phyloP scores from a whole-genome alignment of 2,113 vertebrate species.

The Leptodactylus fuscus region DNA sequence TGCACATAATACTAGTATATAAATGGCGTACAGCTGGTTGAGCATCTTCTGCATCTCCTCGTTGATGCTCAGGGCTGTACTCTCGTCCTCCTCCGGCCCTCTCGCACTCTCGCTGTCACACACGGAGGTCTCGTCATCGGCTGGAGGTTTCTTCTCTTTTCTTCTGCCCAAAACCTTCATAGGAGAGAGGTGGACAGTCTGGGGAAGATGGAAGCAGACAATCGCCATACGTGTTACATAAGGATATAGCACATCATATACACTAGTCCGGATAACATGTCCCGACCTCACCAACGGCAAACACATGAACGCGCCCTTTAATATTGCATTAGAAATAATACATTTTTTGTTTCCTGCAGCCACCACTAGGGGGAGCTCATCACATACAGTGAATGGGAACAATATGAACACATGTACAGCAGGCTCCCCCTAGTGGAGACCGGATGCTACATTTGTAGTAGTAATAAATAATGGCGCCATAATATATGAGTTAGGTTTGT shows the following conservation, averaged over 20 bases:
- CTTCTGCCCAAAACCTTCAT: conserved; percentile 83
- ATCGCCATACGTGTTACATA: no score
- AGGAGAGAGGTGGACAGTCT: conserved; percentile 84
- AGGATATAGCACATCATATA: no score
- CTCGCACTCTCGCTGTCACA: conserved; percentile 76
- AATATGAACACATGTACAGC: no score
- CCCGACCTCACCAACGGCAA: no score
- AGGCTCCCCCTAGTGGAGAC: no score
- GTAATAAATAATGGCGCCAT: no score
- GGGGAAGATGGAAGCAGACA: conserved; percentile 65
- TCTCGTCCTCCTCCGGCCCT: conserved; percentile 76
- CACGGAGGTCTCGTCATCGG: conserved; percentile 80
- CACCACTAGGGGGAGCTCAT: not conserved
- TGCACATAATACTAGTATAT: not conserved
- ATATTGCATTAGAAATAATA: not conserved
- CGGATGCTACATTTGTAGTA: no score
- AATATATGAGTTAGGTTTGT: no score
- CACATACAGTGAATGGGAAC: not conserved
- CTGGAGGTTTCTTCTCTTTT: conserved; percentile 79
- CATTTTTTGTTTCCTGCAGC: not conserved
- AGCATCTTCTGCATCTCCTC: conserved; percentile 99
- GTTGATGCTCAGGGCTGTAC: conserved; percentile 87
- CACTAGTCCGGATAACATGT: no score
- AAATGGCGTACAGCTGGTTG: conserved; percentile 89
- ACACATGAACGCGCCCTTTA: no score